Base-by-base conservation (phyloP, 2,888 invertebrate genomes). In the Zaprionus obscuricornis region DNA sequence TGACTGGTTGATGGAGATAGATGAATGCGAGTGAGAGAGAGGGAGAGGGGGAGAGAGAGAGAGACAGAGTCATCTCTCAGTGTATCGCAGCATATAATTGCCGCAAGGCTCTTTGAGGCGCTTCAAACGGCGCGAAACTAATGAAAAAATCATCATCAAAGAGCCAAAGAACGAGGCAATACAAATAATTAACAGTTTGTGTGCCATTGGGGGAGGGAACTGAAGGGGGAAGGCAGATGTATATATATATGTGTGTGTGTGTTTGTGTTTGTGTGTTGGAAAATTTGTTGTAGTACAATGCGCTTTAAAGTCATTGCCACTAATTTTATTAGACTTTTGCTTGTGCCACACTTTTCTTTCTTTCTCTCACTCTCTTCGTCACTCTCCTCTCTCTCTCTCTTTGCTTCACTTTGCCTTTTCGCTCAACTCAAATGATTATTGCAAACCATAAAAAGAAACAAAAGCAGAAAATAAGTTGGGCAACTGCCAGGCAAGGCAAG, bases 371-470 rank as follows among this genome's bases (percentile, higher is more conserved):
- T n/a, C n/a, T n/a, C n/a, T n/a, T n/a, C n/a, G n/a, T n/a, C n/a
- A n/a, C n/a, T n/a, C n/a, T 24, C 18, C 18, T 10, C 20, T 39
- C 58, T 17, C 14, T 3, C 7, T 31, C 10, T 5, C 10, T 4
- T 31, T 22, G 10, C 33, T 33, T 33, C 33, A 13, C 33, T 20
- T 10, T 2, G 17, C 10, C 22, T 16, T 43, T 40, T 50, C 24
- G n/a, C n/a, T n/a, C 54, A 62, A 54, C 66, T 47, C 66, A 82
- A 85, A 81, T 78, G 85, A 85, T 81, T 82, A 82, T 85, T 78
- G 82, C 66, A 42, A 56, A 57, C 66, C 39, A 66, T 76, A 82
- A 76, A 66, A 65, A 29, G 29, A 18, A 20, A 42, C 11, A 10
- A 20, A 27, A 33, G n/a, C 43, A 34, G 24, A 51, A 26, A n/a